A percentile compares a stretch with the other conserved stretches of the same genome.
Evolutionary conservation across 2,113 vertebrate genomes (phyloP).

Genomic region (Penelope pileata): DNA sequence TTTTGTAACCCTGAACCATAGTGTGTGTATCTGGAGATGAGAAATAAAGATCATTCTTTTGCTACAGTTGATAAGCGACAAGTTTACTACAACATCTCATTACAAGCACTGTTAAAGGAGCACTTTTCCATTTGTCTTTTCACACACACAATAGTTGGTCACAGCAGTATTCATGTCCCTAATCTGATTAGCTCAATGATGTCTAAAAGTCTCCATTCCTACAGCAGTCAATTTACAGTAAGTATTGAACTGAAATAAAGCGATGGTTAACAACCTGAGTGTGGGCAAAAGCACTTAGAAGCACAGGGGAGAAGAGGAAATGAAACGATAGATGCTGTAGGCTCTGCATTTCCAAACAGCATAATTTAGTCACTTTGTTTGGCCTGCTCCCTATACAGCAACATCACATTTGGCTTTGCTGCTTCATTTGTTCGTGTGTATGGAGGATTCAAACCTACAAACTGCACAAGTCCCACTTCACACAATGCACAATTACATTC

Average conservation of each 20-base stretch:
- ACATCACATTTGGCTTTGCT: neutral
- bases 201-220: constrained; percentile 60
- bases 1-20: neutral
- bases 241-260: constrained; percentile 49
- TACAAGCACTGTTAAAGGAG: constrained; percentile 1
- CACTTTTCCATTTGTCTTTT: constrained; percentile 66
- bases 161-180: constrained; percentile 7
- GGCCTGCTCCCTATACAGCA: neutral
- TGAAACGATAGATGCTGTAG: neutral
- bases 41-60: neutral
- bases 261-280: constrained; percentile 51
- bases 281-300: neutral
- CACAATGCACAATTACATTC: neutral
- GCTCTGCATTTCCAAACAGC: neutral
- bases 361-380: constrained; percentile 17
- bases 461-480: neutral
- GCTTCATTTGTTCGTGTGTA: neutral
- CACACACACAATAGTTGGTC: neutral
- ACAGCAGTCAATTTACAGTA: constrained; percentile 47
- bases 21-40: neutral
- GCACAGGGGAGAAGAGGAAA: constrained; percentile 40
- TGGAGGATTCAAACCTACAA: neutral
- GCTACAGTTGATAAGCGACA: neutral
- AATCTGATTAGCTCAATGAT: constrained; percentile 68
- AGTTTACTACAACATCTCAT: neutral